Conservation (phyloP, 2,797 vertebrate species). For the Lateolabrax maculatus region DNA sequence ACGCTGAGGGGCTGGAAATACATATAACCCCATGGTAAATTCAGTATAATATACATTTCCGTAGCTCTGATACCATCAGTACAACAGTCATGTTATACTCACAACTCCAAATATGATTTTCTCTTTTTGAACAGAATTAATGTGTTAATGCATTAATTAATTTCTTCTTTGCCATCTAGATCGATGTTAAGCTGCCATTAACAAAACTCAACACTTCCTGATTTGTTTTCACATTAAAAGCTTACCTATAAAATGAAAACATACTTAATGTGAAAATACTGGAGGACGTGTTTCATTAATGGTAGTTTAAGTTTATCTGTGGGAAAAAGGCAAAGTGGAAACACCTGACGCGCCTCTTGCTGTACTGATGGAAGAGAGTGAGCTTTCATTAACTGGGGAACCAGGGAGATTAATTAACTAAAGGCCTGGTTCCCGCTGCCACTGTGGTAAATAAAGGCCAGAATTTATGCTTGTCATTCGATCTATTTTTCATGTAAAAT, state of each 20-base stretch:
- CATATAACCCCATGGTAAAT: background rate
- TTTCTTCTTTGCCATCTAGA: background rate
- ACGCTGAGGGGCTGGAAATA: background rate
- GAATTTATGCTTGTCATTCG: background rate
- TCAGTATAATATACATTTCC: too few relatives aligned
- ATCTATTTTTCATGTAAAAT: constrained; percentile 11
- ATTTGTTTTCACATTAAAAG: background rate
- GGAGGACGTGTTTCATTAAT: background rate
- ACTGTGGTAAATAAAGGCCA: background rate
- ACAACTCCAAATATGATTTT: too few relatives aligned
- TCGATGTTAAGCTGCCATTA: background rate
- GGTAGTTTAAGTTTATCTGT: background rate
- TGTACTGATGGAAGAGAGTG: background rate
- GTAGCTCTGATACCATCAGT: too few relatives aligned
- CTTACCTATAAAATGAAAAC: background rate
- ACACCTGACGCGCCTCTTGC: background rate
- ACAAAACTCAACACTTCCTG: background rate
- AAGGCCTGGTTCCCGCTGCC: background rate
- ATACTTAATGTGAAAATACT: background rate
- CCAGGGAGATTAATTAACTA: background rate
- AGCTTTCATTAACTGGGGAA: background rate
- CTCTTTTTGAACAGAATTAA: background rate
- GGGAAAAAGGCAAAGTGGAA: background rate
- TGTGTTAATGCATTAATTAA: background rate
- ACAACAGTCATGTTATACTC: too few relatives aligned